Conservation (phyloP, 2,113 vertebrate species). For the Chloroceryle aenea region DNA sequence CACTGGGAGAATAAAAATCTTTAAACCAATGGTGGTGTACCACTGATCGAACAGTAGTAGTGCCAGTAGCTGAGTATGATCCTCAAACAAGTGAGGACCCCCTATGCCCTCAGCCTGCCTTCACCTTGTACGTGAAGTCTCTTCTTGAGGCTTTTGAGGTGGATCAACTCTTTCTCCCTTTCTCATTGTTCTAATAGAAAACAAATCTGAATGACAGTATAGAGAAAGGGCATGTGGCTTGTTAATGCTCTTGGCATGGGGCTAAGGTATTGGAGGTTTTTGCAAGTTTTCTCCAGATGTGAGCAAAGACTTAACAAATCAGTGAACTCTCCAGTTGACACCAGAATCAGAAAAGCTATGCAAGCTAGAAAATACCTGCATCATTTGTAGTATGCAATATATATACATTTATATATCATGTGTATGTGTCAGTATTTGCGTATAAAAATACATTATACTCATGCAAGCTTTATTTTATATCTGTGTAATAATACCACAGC, state of each 20-base stretch:
- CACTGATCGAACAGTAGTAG: background rate
- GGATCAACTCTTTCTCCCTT: background rate
- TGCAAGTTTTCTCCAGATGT: background rate
- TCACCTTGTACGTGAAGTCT: background rate
- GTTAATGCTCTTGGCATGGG: background rate
- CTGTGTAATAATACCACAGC: background rate
- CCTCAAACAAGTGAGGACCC: background rate
- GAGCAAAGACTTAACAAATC: background rate
- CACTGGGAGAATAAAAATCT: fast-evolving
- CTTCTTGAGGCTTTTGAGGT: background rate
- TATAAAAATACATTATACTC: background rate
- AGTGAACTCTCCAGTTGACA: background rate
- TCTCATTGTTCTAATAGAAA: background rate
- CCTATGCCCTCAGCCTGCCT: background rate
- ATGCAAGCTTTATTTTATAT: background rate
- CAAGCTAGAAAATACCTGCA: background rate
- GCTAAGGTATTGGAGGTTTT: background rate
- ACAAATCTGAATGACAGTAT: background rate
- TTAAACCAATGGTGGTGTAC: background rate
- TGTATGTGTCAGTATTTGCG: background rate
- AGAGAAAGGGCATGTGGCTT: background rate
- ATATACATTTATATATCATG: background rate
- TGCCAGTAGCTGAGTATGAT: background rate
- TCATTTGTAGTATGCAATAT: background rate
- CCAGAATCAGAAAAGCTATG: background rate